Conservation (phyloP, 2,113 vertebrate species). For the Centropus unirufus region DNA sequence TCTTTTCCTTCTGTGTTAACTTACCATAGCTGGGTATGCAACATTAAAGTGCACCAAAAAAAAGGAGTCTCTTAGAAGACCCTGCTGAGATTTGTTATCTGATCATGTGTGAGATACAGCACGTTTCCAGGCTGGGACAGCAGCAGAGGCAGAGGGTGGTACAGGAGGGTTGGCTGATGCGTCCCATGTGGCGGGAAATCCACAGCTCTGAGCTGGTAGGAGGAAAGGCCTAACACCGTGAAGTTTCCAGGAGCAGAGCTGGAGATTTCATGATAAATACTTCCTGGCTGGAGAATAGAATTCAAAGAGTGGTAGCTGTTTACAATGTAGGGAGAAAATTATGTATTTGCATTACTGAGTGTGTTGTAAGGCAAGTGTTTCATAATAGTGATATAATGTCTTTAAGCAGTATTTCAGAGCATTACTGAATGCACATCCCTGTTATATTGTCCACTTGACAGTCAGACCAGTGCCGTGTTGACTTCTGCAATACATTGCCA, state of each 20-base stretch:
- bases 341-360: not conserved
- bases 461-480: not conserved
- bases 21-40: not conserved
- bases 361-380: not conserved
- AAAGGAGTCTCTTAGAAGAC: not conserved
- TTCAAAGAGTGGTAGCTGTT: not conserved
- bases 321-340: not conserved
- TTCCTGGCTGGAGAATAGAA: not conserved
- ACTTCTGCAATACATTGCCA: not conserved
- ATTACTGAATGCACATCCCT: not conserved
- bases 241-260: not conserved
- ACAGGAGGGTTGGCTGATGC: not conserved
- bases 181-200: not conserved
- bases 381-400: not conserved
- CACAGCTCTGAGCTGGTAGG: not conserved
- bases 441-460: not conserved
- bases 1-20: not conserved
- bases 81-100: not conserved
- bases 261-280: not conserved
- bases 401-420: not conserved
- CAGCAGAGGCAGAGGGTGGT: not conserved
- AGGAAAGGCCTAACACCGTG: not conserved
- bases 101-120: not conserved
- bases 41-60: not conserved
- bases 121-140: not conserved